Percentiles rank a stretch among this genome's conserved stretches.
Evolutionary conservation across 1,140 invertebrate genomes (phyloP).

Genomic region (Chlorops oryzae): DNA sequence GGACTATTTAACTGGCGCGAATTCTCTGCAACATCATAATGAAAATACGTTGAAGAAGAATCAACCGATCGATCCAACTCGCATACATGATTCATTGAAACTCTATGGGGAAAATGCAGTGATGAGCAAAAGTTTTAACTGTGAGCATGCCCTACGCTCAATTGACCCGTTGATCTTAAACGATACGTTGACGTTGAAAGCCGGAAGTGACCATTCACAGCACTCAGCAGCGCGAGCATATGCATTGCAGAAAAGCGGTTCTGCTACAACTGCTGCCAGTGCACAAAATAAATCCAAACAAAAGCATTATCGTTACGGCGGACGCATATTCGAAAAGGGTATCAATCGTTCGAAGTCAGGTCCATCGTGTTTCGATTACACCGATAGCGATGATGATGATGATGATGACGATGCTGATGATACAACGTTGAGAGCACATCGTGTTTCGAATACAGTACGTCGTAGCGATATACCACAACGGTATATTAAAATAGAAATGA

Average conservation of each 20-base stretch:
- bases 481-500: slow-evolving; percentile 45
- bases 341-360: slow-evolving; percentile 62
- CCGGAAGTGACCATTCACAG: slow-evolving; percentile 24
- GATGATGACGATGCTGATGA: slow-evolving; percentile 25
- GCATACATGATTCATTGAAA: slow-evolving; percentile 49
- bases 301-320: slow-evolving; percentile 26
- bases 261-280: slow-evolving; percentile 21
- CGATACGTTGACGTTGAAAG: slow-evolving; percentile 37
- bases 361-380: slow-evolving; percentile 58
- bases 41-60: slow-evolving; percentile 47
- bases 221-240: slow-evolving; percentile 34
- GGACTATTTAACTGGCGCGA: slow-evolving; percentile 43
- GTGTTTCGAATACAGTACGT: slow-evolving; percentile 30
- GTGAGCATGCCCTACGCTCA: slow-evolving; percentile 39
- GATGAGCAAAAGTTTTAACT: slow-evolving; percentile 47
- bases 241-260: slow-evolving; percentile 47
- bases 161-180: slow-evolving; percentile 43
- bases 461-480: slow-evolving; percentile 38
- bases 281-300: slow-evolving; percentile 21
- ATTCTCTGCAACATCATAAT: slow-evolving; percentile 42
- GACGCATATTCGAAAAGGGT: slow-evolving; percentile 45
- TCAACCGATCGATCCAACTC: slow-evolving; percentile 50
- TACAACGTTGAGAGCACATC: slow-evolving; percentile 22
- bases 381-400: slow-evolving; percentile 39
- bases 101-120: slow-evolving; percentile 44